phyloP scores from a whole-genome alignment of 2,888 invertebrate genomes.

The Netelia fuscicornis region DNA sequence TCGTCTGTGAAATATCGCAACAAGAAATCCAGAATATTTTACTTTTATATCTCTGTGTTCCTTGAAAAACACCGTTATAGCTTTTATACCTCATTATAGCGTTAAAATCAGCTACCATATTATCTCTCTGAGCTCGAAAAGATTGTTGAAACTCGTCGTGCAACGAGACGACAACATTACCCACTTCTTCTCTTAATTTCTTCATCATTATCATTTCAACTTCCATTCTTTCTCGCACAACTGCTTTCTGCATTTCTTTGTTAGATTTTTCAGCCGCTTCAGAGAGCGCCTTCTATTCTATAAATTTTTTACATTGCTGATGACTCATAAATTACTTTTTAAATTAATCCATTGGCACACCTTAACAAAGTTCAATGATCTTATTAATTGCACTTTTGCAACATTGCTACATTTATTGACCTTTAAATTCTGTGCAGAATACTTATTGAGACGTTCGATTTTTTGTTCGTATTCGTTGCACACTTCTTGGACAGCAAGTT shows the following conservation, averaged over 20 bases:
- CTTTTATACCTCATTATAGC: slow-evolving; percentile 76
- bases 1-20: slow-evolving; percentile 64
- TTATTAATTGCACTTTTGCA: not conserved
- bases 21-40: slow-evolving; percentile 1
- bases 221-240: slow-evolving; percentile 73
- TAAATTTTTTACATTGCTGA: not conserved
- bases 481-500: slow-evolving; percentile 67
- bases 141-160: slow-evolving; percentile 74
- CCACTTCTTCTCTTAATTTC: slow-evolving; percentile 76
- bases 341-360: not conserved
- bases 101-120: slow-evolving; percentile 79
- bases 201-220: slow-evolving; percentile 74
- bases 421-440: slow-evolving; percentile 73
- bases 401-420: slow-evolving; percentile 49
- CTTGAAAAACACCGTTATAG: slow-evolving; percentile 9
- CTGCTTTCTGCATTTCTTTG: slow-evolving; percentile 72
- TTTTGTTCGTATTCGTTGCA: slow-evolving; percentile 70
- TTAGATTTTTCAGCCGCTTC: slow-evolving; percentile 65
- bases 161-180: slow-evolving; percentile 70
- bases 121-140: slow-evolving; percentile 71
- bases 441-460: slow-evolving; percentile 65
- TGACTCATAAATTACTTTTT: not conserved
- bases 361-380: too few species aligned
- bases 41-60: not conserved
- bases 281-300: slow-evolving; percentile 68